These are phyloP conservation scores for Drosophila bocqueti DNA, from an alignment of 1,140 invertebrate species.

Conservation along the genomic window DNA sequence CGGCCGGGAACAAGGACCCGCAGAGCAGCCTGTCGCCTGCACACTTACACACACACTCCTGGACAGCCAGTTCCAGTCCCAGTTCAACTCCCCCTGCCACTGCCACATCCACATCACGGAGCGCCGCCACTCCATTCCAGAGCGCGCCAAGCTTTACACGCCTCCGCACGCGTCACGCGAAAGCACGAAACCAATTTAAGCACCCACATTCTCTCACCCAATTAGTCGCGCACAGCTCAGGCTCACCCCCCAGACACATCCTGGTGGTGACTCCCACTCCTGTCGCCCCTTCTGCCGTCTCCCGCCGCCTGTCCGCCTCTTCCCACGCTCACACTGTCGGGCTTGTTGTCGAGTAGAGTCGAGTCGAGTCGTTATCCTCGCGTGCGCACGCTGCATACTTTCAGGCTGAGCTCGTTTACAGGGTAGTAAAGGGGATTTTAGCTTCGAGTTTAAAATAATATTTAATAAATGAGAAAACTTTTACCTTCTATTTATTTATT, in stretches of 20 bases:
- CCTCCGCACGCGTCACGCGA: constrained; percentile 82
- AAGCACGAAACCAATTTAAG: constrained; percentile 84
- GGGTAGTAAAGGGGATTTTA: constrained; percentile 2
- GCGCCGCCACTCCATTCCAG: constrained; percentile 17
- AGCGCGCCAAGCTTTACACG: constrained; percentile 70
- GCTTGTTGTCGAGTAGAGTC: constrained; percentile 46
- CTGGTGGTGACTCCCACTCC: constrained; percentile 1
- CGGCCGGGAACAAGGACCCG: constrained; percentile 25
- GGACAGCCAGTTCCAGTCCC: constrained; percentile 1
- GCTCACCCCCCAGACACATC: constrained; percentile 20
- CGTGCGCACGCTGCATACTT: constrained; percentile 78
- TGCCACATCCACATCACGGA: constrained; percentile 16
- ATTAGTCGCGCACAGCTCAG: constrained; percentile 77
- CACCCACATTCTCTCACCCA: constrained; percentile 82
- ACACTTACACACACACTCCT: constrained; percentile 41
- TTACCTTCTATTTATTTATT: background rate
- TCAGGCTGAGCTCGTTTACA: constrained; percentile 27
- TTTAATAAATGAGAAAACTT: no score
- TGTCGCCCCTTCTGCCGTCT: background rate
- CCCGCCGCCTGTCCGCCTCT: constrained; percentile 12
- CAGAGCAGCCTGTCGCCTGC: constrained; percentile 57
- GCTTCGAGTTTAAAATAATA: background rate
- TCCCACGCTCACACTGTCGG: constrained; percentile 34
- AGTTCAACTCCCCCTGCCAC: background rate
- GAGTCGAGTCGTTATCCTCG: constrained; percentile 79